These are phyloP conservation scores for Todiramphus saurophagus DNA, from an alignment of 2,113 vertebrate genomes.

Conservation along the genomic window DNA sequence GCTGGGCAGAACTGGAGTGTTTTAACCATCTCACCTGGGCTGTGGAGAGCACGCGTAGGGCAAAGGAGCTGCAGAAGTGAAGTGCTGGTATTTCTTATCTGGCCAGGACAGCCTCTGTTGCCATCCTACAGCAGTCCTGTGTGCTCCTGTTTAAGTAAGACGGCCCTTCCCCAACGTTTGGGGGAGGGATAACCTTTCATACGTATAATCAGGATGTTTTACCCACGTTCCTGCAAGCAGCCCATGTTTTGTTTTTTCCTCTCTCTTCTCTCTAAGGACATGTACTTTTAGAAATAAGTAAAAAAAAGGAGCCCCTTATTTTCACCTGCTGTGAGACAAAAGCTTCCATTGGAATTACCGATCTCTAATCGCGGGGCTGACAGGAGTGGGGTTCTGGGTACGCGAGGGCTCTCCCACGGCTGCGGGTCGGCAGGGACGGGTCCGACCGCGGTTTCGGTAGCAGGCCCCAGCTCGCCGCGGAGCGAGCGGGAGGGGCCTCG, in stretches of 20 bases:
- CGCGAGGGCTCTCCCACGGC: accelerated
- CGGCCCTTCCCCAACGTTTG: accelerated
- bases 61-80: accelerated
- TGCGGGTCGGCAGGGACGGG: not conserved
- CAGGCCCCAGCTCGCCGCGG: not conserved
- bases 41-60: accelerated
- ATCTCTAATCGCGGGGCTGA: accelerated
- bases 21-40: not conserved
- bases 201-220: not conserved
- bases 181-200: not conserved
- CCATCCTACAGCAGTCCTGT: not conserved
- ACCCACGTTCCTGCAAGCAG: not conserved
- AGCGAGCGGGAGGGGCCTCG: not conserved
- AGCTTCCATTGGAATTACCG: accelerated
- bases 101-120: not conserved
- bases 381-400: accelerated
- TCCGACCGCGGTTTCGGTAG: no score
- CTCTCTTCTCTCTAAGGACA: not conserved
- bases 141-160: not conserved
- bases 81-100: not conserved
- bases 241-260: not conserved
- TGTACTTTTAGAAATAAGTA: not conserved
- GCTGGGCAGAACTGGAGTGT: not conserved
- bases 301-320: not conserved
- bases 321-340: not conserved